These are phyloP conservation scores for Prionailurus viverrinus DNA, from an alignment of 2,113 vertebrate species.

Conservation along the genomic window DNA sequence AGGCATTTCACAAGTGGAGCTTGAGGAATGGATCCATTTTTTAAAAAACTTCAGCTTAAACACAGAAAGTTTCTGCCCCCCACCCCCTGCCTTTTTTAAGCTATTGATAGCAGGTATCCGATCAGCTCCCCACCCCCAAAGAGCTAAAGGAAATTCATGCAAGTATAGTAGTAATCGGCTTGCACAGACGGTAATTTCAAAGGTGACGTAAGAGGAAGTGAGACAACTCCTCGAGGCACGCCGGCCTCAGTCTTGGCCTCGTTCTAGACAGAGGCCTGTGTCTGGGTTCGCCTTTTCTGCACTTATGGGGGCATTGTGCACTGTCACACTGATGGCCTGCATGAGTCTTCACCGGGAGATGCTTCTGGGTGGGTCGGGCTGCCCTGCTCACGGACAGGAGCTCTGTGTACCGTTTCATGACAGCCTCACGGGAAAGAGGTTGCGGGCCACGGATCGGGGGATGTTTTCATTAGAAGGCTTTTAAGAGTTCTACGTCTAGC, in stretches of 20 bases:
- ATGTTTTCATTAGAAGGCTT: not conserved
- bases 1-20: not conserved
- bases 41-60: not conserved
- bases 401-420: not conserved
- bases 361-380: not conserved
- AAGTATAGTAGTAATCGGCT: not conserved
- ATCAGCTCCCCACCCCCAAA: accelerated
- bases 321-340: not conserved
- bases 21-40: not conserved
- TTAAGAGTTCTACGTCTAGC: not conserved
- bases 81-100: not conserved
- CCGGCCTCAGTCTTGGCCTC: not conserved
- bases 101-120: not conserved
- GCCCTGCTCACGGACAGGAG: not conserved
- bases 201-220: not conserved
- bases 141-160: slow-evolving; percentile 31
- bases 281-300: not conserved
- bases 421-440: not conserved
- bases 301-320: not conserved
- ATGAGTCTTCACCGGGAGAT: not conserved
- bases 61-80: not conserved
- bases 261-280: not conserved
- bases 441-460: not conserved
- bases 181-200: not conserved
- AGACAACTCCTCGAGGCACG: not conserved